Evolutionary conservation across 2,113 vertebrate species (phyloP), one percentile per base, ranked within the genome.

Genomic region (Mesembrinibis cayennensis): DNA sequence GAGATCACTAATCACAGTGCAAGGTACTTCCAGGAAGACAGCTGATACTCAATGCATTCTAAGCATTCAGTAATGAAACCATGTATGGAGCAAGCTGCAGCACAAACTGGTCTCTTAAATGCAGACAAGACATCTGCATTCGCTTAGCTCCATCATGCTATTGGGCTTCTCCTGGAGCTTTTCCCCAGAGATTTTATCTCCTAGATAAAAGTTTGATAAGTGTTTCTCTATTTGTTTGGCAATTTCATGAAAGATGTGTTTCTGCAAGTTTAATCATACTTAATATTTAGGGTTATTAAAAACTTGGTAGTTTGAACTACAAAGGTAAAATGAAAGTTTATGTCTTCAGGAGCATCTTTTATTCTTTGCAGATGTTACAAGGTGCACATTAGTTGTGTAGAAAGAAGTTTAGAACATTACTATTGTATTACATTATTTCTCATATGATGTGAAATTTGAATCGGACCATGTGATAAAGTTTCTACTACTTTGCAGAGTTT

Each of bases 31-130:
- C 67, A 66, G 18, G 62, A 52, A 22, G 27, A 7, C 29, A 40
- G 7, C 1, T 29, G 42, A 14, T 49, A 13, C 15, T 70, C 47
- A 20, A 0, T 56, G 52, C 0, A 0, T 56, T 56, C 38, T 19
- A 36, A 65, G n/a, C 26, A 12, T 44, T n/a, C n/a, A n/a, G n/a
- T 44, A 26, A 29, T 71, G 45, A 56, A 71, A 20, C 29, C 1
- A 0, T 13, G 50, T 13, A 4, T 30, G 44, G 44, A 63, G 52
- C 52, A 45, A 76, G 47, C 58, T 70, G 82, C 61, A n/a, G 16
- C 81, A 65, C 56, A 67, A 2, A 40, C 70, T 58, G 12, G 6
- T 27, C 44, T 72, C 47, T 81, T 45, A 38, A 78, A 53, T 44
- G 26, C n/a, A 70, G 69, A 50, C 13, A 32, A 44, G 30, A 29